Evolutionary conservation across 2,113 vertebrate genomes (phyloP).

Genomic region (Sinocyclocheilus grahami): DNA sequence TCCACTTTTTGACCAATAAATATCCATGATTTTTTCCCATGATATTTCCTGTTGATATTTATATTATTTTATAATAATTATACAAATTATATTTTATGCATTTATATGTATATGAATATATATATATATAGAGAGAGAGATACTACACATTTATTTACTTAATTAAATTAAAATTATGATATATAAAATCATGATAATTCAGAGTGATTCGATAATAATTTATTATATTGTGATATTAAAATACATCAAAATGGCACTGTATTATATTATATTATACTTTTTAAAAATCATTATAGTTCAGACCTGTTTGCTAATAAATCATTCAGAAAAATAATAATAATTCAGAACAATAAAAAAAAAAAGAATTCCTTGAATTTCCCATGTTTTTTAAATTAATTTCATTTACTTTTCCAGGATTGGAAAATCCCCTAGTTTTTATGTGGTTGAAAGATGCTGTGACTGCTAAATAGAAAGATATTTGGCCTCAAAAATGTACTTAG

Average conservation of each 20-base stretch:
- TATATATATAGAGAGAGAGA: not conserved
- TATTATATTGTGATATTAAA: too few species aligned
- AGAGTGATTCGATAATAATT: too few species aligned
- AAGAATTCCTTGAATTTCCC: not conserved
- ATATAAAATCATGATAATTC: too few species aligned
- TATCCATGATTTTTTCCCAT: not conserved
- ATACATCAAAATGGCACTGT: too few species aligned
- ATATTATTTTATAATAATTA: not conserved
- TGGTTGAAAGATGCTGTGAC: not conserved
- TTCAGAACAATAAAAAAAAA: not conserved
- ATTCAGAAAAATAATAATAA: not conserved
- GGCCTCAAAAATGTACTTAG: constrained; percentile 64
- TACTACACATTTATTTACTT: too few species aligned
- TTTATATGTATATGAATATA: too few species aligned
- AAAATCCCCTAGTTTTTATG: not conserved
- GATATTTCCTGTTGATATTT: too few species aligned
- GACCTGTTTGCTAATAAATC: not conserved
- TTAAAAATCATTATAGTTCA: too few species aligned
- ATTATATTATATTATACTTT: too few species aligned
- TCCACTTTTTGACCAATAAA: not conserved
- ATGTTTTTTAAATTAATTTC: not conserved
- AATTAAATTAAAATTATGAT: too few species aligned
- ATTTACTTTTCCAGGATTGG: not conserved
- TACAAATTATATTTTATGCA: not conserved
- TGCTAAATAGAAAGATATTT: not conserved